These are phyloP conservation scores for Doris montereyensis DNA, from an alignment of 2,888 invertebrate species.

Conservation along the genomic window DNA sequence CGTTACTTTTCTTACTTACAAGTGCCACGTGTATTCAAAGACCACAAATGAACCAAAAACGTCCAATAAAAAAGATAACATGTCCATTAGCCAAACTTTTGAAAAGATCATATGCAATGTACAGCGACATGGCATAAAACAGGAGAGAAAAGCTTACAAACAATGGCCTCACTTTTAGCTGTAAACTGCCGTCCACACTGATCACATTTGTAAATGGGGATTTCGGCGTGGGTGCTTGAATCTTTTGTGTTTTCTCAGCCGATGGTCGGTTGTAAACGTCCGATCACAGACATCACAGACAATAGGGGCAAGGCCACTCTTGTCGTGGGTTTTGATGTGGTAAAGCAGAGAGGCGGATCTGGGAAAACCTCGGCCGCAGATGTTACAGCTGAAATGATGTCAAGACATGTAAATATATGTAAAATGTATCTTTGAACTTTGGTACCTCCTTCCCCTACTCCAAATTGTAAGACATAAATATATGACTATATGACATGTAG, in stretches of 20 bases:
- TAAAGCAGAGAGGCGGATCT: constrained; percentile 55
- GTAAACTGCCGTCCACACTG: constrained; percentile 57
- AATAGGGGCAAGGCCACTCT: constrained; percentile 51
- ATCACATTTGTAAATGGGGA: constrained; percentile 54
- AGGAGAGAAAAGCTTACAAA: too few relatives aligned
- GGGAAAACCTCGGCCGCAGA: constrained; percentile 56
- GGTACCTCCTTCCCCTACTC: too few relatives aligned
- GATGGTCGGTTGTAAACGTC: constrained; percentile 52
- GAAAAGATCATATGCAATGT: too few relatives aligned
- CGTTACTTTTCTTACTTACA: too few relatives aligned
- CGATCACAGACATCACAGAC: constrained; percentile 56
- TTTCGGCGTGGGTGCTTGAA: constrained; percentile 56
- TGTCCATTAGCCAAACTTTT: too few relatives aligned
- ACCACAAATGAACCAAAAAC: too few relatives aligned
- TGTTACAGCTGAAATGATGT: constrained; percentile 57
- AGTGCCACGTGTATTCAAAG: too few relatives aligned
- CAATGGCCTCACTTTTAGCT: constrained; percentile 58
- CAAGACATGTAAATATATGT: neutral
- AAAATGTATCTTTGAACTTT: neutral
- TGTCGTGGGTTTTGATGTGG: constrained; percentile 57
- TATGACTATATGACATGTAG: too few relatives aligned
- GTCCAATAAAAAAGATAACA: too few relatives aligned
- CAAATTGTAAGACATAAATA: too few relatives aligned
- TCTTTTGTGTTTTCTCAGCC: constrained; percentile 54
- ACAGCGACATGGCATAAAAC: too few relatives aligned